phyloP scores from a whole-genome alignment of 2,797 vertebrate genomes.

The Muraenolepis orangiensis region DNA sequence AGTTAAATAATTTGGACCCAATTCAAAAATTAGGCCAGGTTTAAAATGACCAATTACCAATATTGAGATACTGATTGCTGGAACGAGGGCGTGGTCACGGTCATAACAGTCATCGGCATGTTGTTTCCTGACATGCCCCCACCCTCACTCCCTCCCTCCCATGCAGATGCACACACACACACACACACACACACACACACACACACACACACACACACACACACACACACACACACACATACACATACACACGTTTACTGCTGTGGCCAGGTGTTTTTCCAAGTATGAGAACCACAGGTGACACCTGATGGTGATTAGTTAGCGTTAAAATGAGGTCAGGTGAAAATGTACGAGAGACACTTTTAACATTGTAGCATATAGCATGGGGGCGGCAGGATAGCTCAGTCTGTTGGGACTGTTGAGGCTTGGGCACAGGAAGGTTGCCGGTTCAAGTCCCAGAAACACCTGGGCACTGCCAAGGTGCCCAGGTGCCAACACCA shows the following conservation, averaged over 20 bases:
- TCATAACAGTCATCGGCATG: neutral
- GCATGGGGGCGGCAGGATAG: too few species aligned
- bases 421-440: too few species aligned
- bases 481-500: too few species aligned
- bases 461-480: too few species aligned
- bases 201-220: neutral
- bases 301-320: neutral
- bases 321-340: neutral
- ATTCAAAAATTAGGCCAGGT: neutral
- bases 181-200: neutral
- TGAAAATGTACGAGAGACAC: neutral
- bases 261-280: neutral
- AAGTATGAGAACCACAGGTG: neutral
- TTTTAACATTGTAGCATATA: neutral
- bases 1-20: too few species aligned
- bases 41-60: neutral
- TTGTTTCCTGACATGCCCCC: neutral
- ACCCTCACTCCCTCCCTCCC: neutral
- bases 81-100: neutral
- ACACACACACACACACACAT: neutral
- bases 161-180: too few species aligned
- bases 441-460: too few species aligned
- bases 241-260: neutral
- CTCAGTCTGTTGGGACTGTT: too few species aligned
- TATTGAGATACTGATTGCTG: neutral